Evolutionary conservation across 2,113 vertebrate species (phyloP).

Genomic region (Saiga tatarica): DNA sequence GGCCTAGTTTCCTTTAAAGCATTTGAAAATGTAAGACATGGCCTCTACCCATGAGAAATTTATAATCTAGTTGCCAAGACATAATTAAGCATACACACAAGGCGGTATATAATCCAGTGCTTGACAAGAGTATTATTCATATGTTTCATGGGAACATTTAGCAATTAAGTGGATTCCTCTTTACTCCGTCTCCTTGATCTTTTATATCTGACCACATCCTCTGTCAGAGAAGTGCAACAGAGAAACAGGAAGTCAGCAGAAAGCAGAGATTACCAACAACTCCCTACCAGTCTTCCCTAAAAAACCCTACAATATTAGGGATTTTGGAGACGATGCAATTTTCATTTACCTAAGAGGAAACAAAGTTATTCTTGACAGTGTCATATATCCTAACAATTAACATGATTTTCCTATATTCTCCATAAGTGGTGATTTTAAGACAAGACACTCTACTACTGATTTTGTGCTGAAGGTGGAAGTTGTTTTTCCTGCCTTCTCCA

Average conservation of each 20-base stretch:
- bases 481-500: not conserved
- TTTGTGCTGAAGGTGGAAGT: not conserved
- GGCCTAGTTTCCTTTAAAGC: not conserved
- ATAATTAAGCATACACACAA: constrained; percentile 17
- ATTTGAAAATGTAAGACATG: not conserved
- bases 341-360: not conserved
- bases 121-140: not conserved
- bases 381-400: not conserved
- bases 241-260: not conserved
- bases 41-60: constrained; percentile 1
- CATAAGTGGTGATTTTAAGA: not conserved
- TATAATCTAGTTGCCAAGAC: not conserved
- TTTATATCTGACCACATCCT: not conserved
- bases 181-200: not conserved
- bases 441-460: not conserved
- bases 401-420: not conserved
- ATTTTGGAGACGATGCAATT: not conserved
- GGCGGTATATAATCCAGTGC: not conserved
- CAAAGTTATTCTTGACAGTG: not conserved
- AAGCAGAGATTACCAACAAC: not conserved
- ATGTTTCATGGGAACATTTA: not conserved
- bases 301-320: not conserved
- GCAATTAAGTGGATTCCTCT: constrained; percentile 1
- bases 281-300: not conserved
- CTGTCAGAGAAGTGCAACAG: not conserved